Conservation (phyloP, 2,888 invertebrate species). For the Hyles lineata region DNA sequence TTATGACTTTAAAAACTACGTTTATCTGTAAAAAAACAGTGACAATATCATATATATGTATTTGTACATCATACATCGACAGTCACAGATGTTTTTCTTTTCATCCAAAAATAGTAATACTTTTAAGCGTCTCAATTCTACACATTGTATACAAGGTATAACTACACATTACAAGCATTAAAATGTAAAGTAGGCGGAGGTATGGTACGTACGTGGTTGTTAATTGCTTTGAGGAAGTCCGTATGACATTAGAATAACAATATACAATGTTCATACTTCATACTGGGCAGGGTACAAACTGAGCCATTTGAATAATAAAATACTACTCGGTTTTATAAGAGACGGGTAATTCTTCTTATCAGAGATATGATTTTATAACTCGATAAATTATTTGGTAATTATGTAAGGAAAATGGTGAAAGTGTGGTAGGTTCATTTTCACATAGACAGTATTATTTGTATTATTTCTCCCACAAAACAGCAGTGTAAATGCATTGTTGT, state of each 20-base stretch:
- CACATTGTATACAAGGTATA: neutral
- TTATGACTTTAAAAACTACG: no score
- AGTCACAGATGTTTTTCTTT: no score
- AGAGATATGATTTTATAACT: neutral
- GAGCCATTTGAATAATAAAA: neutral
- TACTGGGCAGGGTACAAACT: neutral
- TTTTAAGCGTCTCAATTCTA: neutral
- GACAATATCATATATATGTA: no score
- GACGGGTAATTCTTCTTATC: neutral
- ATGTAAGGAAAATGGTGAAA: neutral
- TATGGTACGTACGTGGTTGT: neutral
- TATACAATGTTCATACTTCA: neutral
- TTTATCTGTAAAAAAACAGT: no score
- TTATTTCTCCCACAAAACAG: no score
- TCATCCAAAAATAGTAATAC: neutral
- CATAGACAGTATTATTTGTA: no score
- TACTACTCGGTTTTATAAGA: neutral
- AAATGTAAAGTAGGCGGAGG: conserved; percentile 10
- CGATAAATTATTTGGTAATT: neutral
- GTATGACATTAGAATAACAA: conserved; percentile 16
- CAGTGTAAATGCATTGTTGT: no score
- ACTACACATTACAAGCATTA: neutral
- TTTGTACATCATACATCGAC: no score
- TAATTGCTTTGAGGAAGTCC: conserved; percentile 23
- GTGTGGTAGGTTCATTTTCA: no score